phyloP scores from a whole-genome alignment of 2,113 vertebrate genomes.

The Ophthalmolycus amberensis region DNA sequence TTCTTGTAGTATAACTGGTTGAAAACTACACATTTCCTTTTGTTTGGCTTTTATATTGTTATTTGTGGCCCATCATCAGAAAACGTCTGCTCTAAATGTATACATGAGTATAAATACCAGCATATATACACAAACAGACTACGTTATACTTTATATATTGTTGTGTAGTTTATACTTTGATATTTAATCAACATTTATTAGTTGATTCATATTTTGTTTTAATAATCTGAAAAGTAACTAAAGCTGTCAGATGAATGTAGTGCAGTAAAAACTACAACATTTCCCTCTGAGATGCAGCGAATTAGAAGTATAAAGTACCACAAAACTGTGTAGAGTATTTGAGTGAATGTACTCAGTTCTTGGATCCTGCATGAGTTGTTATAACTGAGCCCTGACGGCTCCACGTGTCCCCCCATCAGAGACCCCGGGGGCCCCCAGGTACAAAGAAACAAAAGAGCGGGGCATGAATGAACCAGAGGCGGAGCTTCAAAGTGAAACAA shows the following conservation, averaged over 20 bases:
- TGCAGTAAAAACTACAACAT: not conserved
- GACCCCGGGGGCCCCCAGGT: constrained; percentile 49
- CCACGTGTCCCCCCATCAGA: constrained; percentile 17
- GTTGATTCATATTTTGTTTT: too few species aligned
- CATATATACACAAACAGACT: too few species aligned
- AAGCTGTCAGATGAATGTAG: not conserved
- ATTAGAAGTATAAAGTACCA: not conserved
- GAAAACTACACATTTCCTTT: too few species aligned
- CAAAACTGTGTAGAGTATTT: not conserved
- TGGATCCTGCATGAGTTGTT: not conserved
- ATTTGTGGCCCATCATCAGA: too few species aligned
- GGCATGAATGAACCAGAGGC: constrained; percentile 22
- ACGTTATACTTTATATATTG: too few species aligned
- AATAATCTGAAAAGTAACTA: not conserved
- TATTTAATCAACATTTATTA: too few species aligned
- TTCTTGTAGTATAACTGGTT: too few species aligned
- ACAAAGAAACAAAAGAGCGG: constrained; percentile 46
- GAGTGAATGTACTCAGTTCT: not conserved
- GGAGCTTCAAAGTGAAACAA: constrained; percentile 5
- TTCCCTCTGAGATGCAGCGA: not conserved
- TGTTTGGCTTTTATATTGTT: too few species aligned
- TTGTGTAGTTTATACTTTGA: too few species aligned
- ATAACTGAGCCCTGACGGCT: not conserved
- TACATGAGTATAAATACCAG: too few species aligned
- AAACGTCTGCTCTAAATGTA: too few species aligned